Evolutionary conservation across 2,113 vertebrate species (phyloP).

Genomic region (Corythaixoides concolor): DNA sequence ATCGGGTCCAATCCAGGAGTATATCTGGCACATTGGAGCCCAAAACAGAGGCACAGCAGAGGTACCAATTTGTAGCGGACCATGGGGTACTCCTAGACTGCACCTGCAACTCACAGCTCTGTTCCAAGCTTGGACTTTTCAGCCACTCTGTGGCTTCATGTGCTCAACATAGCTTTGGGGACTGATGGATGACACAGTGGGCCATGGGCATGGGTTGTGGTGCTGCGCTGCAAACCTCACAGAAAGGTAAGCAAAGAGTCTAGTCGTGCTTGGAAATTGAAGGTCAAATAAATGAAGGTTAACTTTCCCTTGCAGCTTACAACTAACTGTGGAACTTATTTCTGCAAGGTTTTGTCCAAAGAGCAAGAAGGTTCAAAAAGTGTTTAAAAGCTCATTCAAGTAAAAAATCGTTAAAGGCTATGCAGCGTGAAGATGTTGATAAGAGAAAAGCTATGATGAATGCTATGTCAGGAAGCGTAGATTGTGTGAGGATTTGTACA

Average conservation of each 20-base stretch:
- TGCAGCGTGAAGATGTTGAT: background rate
- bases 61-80: background rate
- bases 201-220: background rate
- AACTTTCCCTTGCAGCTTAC: background rate
- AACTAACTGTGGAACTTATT: background rate
- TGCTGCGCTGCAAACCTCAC: background rate
- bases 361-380: background rate
- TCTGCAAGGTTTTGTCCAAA: background rate
- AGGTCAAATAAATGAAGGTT: background rate
- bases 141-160: background rate
- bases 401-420: background rate
- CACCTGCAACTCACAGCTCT: background rate
- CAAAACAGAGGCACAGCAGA: background rate
- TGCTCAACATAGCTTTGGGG: background rate
- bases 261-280: fast-evolving
- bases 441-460: background rate
- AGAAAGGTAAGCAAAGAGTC: background rate
- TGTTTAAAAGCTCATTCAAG: background rate
- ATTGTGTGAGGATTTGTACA: background rate
- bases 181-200: background rate
- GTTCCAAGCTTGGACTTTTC: background rate
- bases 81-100: background rate
- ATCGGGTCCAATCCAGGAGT: fast-evolving
- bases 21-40: background rate
- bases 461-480: background rate